Conservation (phyloP, 2,888 invertebrate genomes). For the Melieria omissa region DNA sequence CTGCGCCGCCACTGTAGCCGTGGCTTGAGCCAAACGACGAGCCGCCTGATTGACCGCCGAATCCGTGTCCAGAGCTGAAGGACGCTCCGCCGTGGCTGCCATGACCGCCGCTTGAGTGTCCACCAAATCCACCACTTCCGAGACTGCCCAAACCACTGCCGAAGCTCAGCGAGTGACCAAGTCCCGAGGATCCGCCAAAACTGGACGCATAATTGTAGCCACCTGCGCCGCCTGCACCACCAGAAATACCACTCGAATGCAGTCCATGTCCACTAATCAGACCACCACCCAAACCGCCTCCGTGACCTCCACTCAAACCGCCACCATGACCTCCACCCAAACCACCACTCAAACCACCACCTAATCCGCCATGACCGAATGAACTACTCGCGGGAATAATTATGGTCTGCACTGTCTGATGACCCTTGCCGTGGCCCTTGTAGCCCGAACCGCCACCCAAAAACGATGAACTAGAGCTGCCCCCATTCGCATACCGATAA, state of each 20-base stretch:
- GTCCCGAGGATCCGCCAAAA: constrained; percentile 12
- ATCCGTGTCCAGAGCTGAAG: not conserved
- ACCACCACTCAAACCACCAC: not conserved
- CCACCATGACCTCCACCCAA: constrained; percentile 14
- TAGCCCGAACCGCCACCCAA: constrained; percentile 19
- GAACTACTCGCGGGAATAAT: constrained; percentile 26
- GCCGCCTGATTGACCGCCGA: not conserved
- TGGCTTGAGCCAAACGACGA: not conserved
- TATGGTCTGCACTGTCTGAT: constrained; percentile 36
- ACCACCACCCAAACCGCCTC: constrained; percentile 22
- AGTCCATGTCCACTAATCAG: not conserved
- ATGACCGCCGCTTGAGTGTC: constrained; percentile 17
- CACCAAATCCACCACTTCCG: constrained; percentile 11
- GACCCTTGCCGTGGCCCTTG: constrained; percentile 20
- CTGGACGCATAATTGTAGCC: constrained; percentile 25
- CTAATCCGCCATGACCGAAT: not conserved
- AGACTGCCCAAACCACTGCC: constrained; percentile 11
- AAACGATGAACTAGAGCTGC: constrained; percentile 24
- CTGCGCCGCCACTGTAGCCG: constrained; percentile 2
- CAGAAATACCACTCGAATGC: constrained; percentile 46
- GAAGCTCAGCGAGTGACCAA: constrained; percentile 33
- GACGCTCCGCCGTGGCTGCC: not conserved
- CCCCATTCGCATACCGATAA: constrained; percentile 7
- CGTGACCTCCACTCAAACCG: not conserved
- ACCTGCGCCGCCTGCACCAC: constrained; percentile 26